A percentile compares a stretch with the other conserved stretches of the same genome.
Evolutionary conservation across 2,888 invertebrate genomes (phyloP).

Genomic region (Odontocolon sp.): DNA sequence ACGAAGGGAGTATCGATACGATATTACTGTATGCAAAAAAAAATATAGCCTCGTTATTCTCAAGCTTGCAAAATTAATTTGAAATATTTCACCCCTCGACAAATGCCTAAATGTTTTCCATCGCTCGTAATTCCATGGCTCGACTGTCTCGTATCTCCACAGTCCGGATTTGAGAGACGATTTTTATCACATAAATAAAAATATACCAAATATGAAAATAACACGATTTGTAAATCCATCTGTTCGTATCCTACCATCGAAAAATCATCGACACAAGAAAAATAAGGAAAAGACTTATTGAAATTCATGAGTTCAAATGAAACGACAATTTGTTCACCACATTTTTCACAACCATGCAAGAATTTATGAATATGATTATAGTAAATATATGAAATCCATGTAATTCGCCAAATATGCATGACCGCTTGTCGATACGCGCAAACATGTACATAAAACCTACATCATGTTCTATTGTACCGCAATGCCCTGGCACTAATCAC

Average conservation of each 20-base stretch:
- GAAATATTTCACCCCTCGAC: background rate
- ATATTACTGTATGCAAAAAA: slow-evolving; percentile 29
- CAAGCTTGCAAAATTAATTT: slow-evolving; percentile 31
- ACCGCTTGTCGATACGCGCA: slow-evolving; percentile 36
- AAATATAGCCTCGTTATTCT: background rate
- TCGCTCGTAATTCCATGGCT: slow-evolving; percentile 42
- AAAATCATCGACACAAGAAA: slow-evolving; percentile 5
- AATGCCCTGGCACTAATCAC: slow-evolving; percentile 27
- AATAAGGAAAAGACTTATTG: background rate
- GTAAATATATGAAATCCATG: background rate
- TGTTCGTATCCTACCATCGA: too few species aligned
- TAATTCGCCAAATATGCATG: slow-evolving; percentile 37
- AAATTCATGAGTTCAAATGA: slow-evolving; percentile 13
- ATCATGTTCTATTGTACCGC: slow-evolving; percentile 5
- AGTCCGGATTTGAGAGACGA: slow-evolving; percentile 11
- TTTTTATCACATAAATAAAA: background rate
- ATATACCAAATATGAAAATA: slow-evolving; percentile 15
- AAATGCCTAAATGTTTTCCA: slow-evolving; percentile 13
- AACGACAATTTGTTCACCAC: slow-evolving; percentile 16
- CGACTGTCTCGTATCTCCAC: slow-evolving; percentile 36
- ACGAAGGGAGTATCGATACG: slow-evolving; percentile 48
- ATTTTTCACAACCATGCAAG: slow-evolving; percentile 22
- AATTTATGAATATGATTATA: slow-evolving; percentile 9
- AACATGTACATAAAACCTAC: slow-evolving; percentile 9
- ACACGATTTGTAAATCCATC: slow-evolving; percentile 38